A percentile compares a stretch with the other conserved stretches of the same genome.
Evolutionary conservation across 2,113 vertebrate species (phyloP).

Genomic region (Zosterops lateralis): DNA sequence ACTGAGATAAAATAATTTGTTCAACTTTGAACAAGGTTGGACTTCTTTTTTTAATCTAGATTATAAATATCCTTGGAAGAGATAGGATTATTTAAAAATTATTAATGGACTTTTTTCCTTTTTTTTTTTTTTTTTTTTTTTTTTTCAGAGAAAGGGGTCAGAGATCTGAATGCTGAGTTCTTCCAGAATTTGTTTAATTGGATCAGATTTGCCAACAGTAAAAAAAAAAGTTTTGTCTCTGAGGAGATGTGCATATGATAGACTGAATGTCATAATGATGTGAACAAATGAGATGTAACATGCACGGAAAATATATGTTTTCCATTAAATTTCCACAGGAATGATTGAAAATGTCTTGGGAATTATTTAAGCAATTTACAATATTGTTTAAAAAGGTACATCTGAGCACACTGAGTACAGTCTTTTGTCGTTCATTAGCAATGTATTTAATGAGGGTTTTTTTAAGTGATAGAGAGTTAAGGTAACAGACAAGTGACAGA

Average conservation of each 20-base stretch:
- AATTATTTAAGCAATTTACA: constrained; percentile 74
- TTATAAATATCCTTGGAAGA: background rate
- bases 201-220: constrained; percentile 18
- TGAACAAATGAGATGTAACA: constrained; percentile 69
- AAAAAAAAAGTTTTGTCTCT: constrained; percentile 61
- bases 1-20: background rate
- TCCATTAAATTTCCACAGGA: constrained; percentile 67
- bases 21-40: background rate
- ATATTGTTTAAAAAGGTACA: constrained; percentile 76
- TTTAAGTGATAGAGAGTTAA: constrained; percentile 88
- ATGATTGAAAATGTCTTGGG: constrained; percentile 73
- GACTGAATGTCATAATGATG: constrained; percentile 75
- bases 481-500: constrained; percentile 90
- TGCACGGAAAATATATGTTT: constrained; percentile 67
- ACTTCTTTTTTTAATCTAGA: background rate
- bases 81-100: background rate
- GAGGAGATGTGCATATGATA: constrained; percentile 61
- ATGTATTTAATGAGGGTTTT: constrained; percentile 86
- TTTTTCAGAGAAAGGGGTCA: background rate
- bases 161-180: background rate
- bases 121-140: background rate
- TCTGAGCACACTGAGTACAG: constrained; percentile 69
- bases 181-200: background rate
- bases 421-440: constrained; percentile 88
- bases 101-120: background rate